Evolutionary conservation across 2,797 vertebrate genomes (phyloP).

Genomic region (Hyperoplus immaculatus): DNA sequence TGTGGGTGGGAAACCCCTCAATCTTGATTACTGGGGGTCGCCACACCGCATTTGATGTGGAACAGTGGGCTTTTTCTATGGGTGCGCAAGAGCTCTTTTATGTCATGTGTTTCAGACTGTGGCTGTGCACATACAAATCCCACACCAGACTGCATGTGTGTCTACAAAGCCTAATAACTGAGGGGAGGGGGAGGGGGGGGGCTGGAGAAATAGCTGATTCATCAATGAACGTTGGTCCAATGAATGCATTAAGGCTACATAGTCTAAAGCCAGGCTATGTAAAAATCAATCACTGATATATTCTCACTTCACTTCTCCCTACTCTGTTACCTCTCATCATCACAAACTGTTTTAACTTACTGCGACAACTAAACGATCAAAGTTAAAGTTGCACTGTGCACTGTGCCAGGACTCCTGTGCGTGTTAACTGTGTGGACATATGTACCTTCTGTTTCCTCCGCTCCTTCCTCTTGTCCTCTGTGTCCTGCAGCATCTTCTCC

Average conservation of each 20-base stretch:
- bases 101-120: slow-evolving; percentile 25
- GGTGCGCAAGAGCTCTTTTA: slow-evolving; percentile 26
- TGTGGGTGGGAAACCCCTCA: slow-evolving; percentile 65
- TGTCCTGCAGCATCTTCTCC: slow-evolving; percentile 99
- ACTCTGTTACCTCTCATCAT: slow-evolving; percentile 12
- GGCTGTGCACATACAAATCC: slow-evolving; percentile 14
- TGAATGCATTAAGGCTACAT: slow-evolving; percentile 51
- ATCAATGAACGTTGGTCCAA: slow-evolving; percentile 58
- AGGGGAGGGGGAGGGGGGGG: slow-evolving; percentile 25
- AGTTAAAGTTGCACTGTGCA: not conserved
- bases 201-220: slow-evolving; percentile 60
- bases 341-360: slow-evolving; percentile 6
- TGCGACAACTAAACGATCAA: not conserved
- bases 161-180: slow-evolving; percentile 49
- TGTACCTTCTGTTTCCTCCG: slow-evolving; percentile 96
- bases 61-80: slow-evolving; percentile 6
- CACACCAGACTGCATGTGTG: slow-evolving; percentile 2
- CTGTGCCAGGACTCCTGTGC: not conserved
- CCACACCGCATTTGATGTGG: slow-evolving; percentile 4
- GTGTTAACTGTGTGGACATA: slow-evolving; percentile 33
- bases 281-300: slow-evolving; percentile 32
- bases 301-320: slow-evolving; percentile 12
- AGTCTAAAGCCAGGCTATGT: slow-evolving; percentile 36
- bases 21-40: slow-evolving; percentile 5
- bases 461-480: slow-evolving; percentile 98